Conservation (phyloP, 2,797 vertebrate species). For the Aulostomus chinensis region DNA sequence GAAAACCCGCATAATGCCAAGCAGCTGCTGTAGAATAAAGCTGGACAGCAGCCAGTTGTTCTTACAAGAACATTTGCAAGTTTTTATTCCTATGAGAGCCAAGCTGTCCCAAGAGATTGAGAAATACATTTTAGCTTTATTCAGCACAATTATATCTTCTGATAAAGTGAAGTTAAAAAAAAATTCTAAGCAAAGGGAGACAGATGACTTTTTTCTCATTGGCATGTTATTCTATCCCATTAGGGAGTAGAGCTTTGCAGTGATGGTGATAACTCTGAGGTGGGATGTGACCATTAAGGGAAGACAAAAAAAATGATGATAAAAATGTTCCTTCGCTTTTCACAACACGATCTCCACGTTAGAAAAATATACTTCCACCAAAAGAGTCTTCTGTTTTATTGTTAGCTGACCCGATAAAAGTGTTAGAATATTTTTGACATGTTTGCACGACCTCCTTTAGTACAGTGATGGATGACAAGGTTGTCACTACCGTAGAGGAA, state of each 20-base stretch:
- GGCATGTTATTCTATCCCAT: conserved; percentile 14
- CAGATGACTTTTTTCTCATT: background rate
- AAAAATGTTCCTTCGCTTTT: background rate
- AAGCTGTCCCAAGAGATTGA: conserved; percentile 4
- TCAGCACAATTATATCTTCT: no score
- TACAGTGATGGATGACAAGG: no score
- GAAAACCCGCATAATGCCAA: background rate
- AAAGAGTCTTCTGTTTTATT: no score
- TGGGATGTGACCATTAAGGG: conserved; percentile 4
- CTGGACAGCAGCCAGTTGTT: background rate
- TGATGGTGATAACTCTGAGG: conserved; percentile 4
- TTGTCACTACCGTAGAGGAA: no score
- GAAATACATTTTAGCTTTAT: background rate
- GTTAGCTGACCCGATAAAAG: no score
- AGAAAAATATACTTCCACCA: no score
- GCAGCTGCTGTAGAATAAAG: background rate
- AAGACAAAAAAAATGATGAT: background rate
- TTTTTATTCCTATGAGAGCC: background rate
- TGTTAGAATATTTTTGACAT: no score
- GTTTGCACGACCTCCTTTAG: no score
- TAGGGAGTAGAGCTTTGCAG: conserved; percentile 9
- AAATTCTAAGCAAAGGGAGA: background rate
- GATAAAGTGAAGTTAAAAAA: background rate
- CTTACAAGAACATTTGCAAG: background rate
- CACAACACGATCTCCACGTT: no score